Percentiles rank a stretch among this genome's conserved stretches.
Evolutionary conservation across 1,140 invertebrate species (phyloP).

Genomic region (Drosophila ironensis): DNA sequence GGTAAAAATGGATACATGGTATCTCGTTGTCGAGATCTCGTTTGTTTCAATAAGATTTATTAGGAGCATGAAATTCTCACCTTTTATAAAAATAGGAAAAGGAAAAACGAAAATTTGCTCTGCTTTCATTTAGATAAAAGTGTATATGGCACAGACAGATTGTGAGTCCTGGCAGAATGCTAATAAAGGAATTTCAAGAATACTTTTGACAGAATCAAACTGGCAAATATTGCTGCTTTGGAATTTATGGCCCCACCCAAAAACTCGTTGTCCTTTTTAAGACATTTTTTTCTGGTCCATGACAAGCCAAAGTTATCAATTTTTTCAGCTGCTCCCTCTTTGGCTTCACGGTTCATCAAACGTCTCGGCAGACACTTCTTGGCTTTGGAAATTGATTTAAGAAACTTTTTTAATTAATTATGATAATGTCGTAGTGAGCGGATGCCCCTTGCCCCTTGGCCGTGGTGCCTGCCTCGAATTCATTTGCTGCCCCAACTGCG

Average conservation of each 20-base stretch:
- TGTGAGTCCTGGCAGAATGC: slow-evolving; percentile 4
- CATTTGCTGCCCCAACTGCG: slow-evolving; percentile 50
- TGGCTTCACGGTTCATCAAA: slow-evolving; percentile 70
- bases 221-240: slow-evolving; percentile 25
- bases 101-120: not conserved
- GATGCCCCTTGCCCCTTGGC: not conserved
- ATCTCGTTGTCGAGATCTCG: too few relatives aligned
- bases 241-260: slow-evolving; percentile 15
- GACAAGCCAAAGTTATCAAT: slow-evolving; percentile 45
- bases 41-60: too few relatives aligned
- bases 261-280: not conserved
- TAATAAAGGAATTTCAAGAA: slow-evolving; percentile 12
- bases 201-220: slow-evolving; percentile 19
- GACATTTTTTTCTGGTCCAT: slow-evolving; percentile 25
- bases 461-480: slow-evolving; percentile 33
- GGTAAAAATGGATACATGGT: too few relatives aligned
- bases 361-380: slow-evolving; percentile 59
- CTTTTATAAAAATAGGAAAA: too few relatives aligned
- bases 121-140: slow-evolving; percentile 12
- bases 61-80: too few relatives aligned
- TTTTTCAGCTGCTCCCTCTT: slow-evolving; percentile 31
- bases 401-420: slow-evolving; percentile 81
- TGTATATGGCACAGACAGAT: not conserved
- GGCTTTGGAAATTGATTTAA: slow-evolving; percentile 77
- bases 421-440: slow-evolving; percentile 68